These are phyloP conservation scores for Rotaria macrura DNA, from an alignment of 2,888 invertebrate species.

Conservation along the genomic window DNA sequence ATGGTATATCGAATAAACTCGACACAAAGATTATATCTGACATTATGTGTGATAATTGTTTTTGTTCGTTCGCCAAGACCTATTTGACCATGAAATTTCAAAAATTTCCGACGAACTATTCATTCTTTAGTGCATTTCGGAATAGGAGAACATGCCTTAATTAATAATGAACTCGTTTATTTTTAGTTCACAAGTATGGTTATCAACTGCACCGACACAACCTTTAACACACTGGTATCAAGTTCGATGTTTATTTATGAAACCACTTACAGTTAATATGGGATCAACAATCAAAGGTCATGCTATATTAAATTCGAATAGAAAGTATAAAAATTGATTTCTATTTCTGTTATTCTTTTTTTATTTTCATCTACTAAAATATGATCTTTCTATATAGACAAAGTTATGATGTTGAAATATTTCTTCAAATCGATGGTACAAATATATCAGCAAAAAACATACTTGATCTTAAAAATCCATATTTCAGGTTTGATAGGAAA, in stretches of 20 bases:
- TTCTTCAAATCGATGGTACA: slow-evolving; percentile 77
- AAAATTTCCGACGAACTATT: too few relatives aligned
- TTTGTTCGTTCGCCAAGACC: too few relatives aligned
- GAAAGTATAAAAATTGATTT: slow-evolving; percentile 58
- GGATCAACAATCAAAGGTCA: slow-evolving; percentile 79
- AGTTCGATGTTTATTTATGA: slow-evolving; percentile 82
- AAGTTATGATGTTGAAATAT: slow-evolving; percentile 95
- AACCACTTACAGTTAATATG: slow-evolving; percentile 82
- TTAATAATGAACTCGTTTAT: too few relatives aligned
- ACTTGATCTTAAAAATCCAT: slow-evolving; percentile 91
- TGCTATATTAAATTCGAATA: slow-evolving; percentile 78
- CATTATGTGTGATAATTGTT: too few relatives aligned
- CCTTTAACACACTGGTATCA: slow-evolving; percentile 98
- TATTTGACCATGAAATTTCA: too few relatives aligned
- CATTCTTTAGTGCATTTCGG: too few relatives aligned
- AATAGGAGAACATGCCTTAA: too few relatives aligned
- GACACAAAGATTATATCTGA: too few relatives aligned
- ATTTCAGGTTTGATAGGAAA: slow-evolving; percentile 67
- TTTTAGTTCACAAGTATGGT: slow-evolving; percentile 70
- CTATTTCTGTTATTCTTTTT: slow-evolving; percentile 24
- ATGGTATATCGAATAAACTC: too few relatives aligned
- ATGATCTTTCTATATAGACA: slow-evolving; percentile 56
- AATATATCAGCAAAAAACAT: slow-evolving; percentile 71
- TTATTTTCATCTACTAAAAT: slow-evolving; percentile 18
- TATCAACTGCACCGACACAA: slow-evolving; percentile 92